phyloP scores from a whole-genome alignment of 1,140 invertebrate genomes.

The Nylanderia fulva region DNA sequence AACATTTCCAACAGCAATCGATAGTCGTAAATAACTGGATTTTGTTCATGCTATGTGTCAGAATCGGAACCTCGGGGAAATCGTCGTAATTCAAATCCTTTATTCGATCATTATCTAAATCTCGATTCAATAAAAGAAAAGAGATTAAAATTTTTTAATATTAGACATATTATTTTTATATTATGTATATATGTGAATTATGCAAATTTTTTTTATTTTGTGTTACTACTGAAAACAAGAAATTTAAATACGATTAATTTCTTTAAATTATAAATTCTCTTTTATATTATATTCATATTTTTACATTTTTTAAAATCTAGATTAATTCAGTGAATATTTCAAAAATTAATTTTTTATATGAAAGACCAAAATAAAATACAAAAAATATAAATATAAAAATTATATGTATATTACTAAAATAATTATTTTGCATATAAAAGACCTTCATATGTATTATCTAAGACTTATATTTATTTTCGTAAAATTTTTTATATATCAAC shows the following conservation, averaged over 20 bases:
- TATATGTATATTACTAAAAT: not conserved
- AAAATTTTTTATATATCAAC: not conserved
- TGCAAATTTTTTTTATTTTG: too few species aligned
- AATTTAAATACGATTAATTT: too few species aligned
- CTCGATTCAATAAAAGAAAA: not conserved
- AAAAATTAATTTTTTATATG: not conserved
- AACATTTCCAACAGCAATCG: conserved; percentile 7
- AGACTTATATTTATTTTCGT: not conserved
- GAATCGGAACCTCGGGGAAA: not conserved
- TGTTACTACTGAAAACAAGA: too few species aligned
- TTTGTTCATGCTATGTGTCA: conserved; percentile 9
- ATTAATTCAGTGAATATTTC: not conserved
- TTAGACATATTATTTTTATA: not conserved
- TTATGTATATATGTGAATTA: not conserved
- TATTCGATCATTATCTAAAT: not conserved
- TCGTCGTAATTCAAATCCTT: not conserved
- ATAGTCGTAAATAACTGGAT: conserved; percentile 41
- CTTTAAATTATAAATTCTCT: too few species aligned
- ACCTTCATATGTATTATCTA: too few species aligned
- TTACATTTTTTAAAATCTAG: not conserved
- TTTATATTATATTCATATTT: too few species aligned
- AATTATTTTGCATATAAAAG: too few species aligned
- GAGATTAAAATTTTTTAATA: not conserved
- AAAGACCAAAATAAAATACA: not conserved
- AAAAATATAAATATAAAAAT: not conserved